Base-by-base conservation (phyloP, 2,797 vertebrate species). In the Distichodus sexfasciatus region DNA sequence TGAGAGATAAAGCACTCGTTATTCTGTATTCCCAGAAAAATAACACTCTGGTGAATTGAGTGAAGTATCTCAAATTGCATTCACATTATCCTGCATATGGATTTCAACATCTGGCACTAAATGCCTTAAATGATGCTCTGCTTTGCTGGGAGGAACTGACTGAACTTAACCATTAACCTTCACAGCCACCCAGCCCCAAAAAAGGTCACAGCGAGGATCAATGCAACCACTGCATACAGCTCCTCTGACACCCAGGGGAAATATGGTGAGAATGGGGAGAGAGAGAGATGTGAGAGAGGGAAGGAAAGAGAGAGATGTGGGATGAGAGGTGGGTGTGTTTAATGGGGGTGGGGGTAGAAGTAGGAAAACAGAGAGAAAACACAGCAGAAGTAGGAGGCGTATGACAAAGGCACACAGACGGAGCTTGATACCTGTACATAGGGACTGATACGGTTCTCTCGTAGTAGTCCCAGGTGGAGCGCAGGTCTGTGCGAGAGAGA, bases 401-500 rank as follows among this genome's bases (percentile, higher is more conserved):
- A 14, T 7, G 2, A 50, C 2, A 29, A 17, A 3, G 15, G 1
- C n/a, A 43, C 3, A 48, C 4, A 61, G 19, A 71, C 9, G 14
- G 40, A 21, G n/a, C 2, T 23, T 36, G 41, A 64, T 73, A 92
- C 91, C 96, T 96, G 93, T 98, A 98, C 95, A 98, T 96, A 72
- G 96, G 96, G 66, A 96, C 95, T 0, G 95, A 93, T 48, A 94
- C 93, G 0, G 95, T 95, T 72, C 95, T 92, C 15, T 98, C 95
- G 0, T 98, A 98, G 78, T 97, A 95, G 77, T 97, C 94, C 96
- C 96, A 99, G 1, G 97, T 98, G 6, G 97, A 97, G 24, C 89
- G 92, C 74, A 99, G 88, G 81, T 99, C 96, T 0, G 94, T 94
- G 44, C 97, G 91, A 0, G 90, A 92, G 71, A 98, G 88, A 72